Base-by-base conservation (phyloP, 2,797 vertebrate genomes). In the Knipowitschia caucasica region DNA sequence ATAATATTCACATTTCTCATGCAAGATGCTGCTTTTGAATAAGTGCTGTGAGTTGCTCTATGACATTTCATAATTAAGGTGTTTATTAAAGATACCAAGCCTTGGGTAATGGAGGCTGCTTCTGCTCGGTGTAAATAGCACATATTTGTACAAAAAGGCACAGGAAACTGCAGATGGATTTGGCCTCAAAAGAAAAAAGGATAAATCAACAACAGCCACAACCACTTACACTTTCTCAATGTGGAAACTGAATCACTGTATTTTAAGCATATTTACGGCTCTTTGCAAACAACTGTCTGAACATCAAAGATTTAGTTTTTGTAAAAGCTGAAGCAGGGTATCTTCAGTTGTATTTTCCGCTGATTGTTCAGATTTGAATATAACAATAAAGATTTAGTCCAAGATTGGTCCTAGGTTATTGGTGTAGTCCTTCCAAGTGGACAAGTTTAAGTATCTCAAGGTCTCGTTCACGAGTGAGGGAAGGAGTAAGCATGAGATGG, bases 71-170 rank as follows among this genome's bases (percentile, higher is more conserved):
- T 75, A 81, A 83, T 86, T 75, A 79, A 82, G 71, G 70, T 78
- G 71, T 82, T 83, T 83, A 82, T 84, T 69, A 80, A 78, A 77
- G 74, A 84, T 76, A 75, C 52, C 56, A 70, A 57, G 71, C 67
- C 59, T 64, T 50, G 62, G 60, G 65, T 71, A 54, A 39, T 30
- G 54, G 43, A 72, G 26, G 69, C 52, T 56, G 66, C 49, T 57
- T 82, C 75, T 59, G 56, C 61, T 75, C 62, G 34, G 52, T 71
- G 57, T 40, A 65, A 80, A 77, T 77, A 62, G 80, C 81, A 83
- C 78, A 62, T 62, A 73, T 85, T 80, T 83, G 77, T 69, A 62
- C 69, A 64, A 63, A 56, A 84, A 81, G 74, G 43, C 50, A 70
- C 67, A 8, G 14, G 72, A 78, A 74, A 72, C 51, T 72, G 59